Evolutionary conservation across 2,888 invertebrate species (phyloP).

Genomic region (Stenichneumon culpator): DNA sequence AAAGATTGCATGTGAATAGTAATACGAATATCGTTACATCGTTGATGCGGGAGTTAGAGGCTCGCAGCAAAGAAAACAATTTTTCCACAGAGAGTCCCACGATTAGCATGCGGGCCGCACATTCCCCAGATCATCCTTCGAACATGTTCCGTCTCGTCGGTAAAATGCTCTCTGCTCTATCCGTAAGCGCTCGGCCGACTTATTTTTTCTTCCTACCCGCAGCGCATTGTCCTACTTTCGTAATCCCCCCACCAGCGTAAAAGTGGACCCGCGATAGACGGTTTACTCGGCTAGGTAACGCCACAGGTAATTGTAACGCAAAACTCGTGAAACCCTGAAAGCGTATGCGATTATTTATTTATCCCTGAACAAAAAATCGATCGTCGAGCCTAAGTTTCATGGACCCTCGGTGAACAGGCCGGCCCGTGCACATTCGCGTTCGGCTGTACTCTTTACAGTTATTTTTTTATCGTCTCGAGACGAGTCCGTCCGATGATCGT

Average conservation of each 20-base stretch:
- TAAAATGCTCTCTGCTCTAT: constrained; percentile 32
- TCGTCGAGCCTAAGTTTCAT: constrained; percentile 1
- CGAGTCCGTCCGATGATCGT: constrained; percentile 1
- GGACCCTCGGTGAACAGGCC: constrained; percentile 14
- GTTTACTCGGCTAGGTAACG: constrained; percentile 54
- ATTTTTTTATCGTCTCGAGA: not conserved
- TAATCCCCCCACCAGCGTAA: constrained; percentile 4
- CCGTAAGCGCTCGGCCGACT: constrained; percentile 64
- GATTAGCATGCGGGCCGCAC: constrained; percentile 8
- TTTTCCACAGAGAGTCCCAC: not conserved
- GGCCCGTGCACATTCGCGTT: not conserved
- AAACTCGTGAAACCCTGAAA: not conserved
- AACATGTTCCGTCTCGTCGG: not conserved
- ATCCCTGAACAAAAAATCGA: constrained; percentile 24
- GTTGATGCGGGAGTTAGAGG: not conserved
- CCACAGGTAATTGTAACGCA: constrained; percentile 6
- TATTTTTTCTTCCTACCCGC: constrained; percentile 53
- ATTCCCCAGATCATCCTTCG: constrained; percentile 16
- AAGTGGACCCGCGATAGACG: constrained; percentile 40
- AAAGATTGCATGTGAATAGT: not conserved
- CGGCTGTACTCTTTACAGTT: constrained; percentile 5
- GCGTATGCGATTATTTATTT: constrained; percentile 37
- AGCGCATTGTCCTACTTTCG: constrained; percentile 68
- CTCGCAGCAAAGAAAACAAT: not conserved
- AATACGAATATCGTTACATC: not conserved